These are phyloP conservation scores for Melieria omissa DNA, from an alignment of 2,888 invertebrate species.

Conservation along the genomic window DNA sequence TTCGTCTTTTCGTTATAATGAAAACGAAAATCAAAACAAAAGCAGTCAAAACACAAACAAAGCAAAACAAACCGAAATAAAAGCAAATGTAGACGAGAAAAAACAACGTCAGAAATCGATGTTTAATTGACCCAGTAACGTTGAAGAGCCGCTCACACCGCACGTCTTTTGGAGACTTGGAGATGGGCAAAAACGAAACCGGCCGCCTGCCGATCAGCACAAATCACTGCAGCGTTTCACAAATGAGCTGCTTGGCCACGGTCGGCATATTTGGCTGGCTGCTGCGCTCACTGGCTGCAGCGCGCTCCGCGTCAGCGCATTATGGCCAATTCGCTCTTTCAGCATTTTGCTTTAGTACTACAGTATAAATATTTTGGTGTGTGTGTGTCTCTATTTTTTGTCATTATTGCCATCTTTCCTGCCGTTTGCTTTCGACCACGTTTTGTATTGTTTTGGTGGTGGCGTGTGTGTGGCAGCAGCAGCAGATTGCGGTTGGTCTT, in stretches of 20 bases:
- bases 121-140: constrained; percentile 30
- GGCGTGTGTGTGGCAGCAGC: not conserved
- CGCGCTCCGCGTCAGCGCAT: too few species aligned
- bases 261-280: too few species aligned
- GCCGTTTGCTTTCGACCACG: not conserved
- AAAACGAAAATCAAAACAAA: constrained; percentile 18
- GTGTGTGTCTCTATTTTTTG: not conserved
- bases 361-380: not conserved
- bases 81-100: not conserved
- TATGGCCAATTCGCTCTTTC: too few species aligned
- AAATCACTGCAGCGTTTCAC: too few species aligned
- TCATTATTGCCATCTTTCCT: not conserved
- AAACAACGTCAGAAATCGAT: constrained; percentile 1
- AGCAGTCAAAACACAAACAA: constrained; percentile 10
- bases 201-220: not conserved
- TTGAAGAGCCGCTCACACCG: not conserved
- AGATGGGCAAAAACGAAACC: not conserved
- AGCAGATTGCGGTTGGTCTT: not conserved
- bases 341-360: not conserved
- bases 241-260: too few species aligned
- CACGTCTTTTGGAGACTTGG: too few species aligned
- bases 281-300: too few species aligned
- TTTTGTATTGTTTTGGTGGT: not conserved
- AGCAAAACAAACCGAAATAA: not conserved
- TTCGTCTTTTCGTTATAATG: not conserved